Percentiles rank a stretch among this genome's conserved stretches.
Evolutionary conservation across 2,888 invertebrate species (phyloP).

Genomic region (Pyrrhosoma nymphula): DNA sequence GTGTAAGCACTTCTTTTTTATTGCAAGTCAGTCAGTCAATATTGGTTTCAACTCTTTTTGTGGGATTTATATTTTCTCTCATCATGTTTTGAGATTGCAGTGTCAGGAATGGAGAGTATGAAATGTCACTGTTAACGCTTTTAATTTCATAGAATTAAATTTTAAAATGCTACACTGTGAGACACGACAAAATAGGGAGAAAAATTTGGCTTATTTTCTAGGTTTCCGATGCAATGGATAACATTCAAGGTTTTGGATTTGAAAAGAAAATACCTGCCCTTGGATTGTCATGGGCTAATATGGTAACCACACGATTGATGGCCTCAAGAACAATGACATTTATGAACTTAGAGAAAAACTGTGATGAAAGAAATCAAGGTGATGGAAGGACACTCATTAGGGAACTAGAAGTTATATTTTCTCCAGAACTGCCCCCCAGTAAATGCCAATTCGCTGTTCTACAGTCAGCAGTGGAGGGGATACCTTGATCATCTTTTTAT

Average conservation of each 20-base stretch:
- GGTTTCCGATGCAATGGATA: constrained; percentile 76
- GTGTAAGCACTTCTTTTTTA: too few species aligned
- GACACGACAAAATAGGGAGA: too few species aligned
- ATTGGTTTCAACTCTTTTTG: background rate
- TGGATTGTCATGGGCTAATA: constrained; percentile 84
- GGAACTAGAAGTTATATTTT: constrained; percentile 80
- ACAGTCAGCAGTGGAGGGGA: constrained; percentile 38
- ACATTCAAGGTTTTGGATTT: constrained; percentile 73
- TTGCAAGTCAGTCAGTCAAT: too few species aligned
- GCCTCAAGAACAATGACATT: constrained; percentile 75
- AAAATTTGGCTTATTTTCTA: constrained; percentile 68
- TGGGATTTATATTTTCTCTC: too few species aligned
- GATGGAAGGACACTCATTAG: constrained; percentile 74
- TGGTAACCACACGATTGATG: constrained; percentile 82
- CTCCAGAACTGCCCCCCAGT: constrained; percentile 80
- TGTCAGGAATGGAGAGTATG: too few species aligned
- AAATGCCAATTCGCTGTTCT: constrained; percentile 26
- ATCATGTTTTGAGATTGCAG: too few species aligned
- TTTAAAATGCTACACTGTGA: too few species aligned
- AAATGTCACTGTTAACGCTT: too few species aligned
- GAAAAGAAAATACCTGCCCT: constrained; percentile 80
- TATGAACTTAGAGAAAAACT: constrained; percentile 73
- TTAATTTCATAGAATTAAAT: too few species aligned
- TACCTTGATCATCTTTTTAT: background rate
- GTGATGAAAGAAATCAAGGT: constrained; percentile 72